Percentiles rank a stretch among this genome's conserved stretches.
These are phyloP conservation scores for Polydrusus pterygomalis DNA, from an alignment of 2,888 invertebrate genomes.

Conservation along the genomic window DNA sequence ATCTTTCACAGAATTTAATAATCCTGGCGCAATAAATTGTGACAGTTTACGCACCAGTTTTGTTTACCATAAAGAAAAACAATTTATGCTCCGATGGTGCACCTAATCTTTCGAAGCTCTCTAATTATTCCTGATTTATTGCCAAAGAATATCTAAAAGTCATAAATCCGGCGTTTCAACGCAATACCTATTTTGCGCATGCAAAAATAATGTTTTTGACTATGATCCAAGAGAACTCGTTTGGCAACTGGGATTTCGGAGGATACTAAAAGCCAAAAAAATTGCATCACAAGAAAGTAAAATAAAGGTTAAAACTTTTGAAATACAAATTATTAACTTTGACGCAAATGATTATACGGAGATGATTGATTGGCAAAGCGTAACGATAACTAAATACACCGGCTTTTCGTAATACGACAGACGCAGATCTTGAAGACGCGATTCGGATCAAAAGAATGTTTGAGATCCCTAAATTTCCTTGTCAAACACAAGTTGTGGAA, in stretches of 20 bases:
- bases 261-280: conserved; percentile 22
- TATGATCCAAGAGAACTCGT: conserved; percentile 6
- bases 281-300: conserved; percentile 1
- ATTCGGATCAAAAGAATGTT: not conserved
- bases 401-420: conserved; percentile 1
- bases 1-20: conserved; percentile 1
- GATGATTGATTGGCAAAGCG: conserved; percentile 17
- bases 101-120: conserved; percentile 23
- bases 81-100: conserved; percentile 13
- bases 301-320: not conserved
- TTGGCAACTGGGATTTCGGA: conserved; percentile 15
- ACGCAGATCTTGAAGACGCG: conserved; percentile 9
- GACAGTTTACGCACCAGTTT: too few relatives aligned
- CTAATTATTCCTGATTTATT: conserved; percentile 20
- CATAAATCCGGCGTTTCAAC: conserved; percentile 1
- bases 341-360: conserved; percentile 16
- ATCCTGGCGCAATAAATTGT: conserved; percentile 12
- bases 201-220: conserved; percentile 4
- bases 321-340: conserved; percentile 12
- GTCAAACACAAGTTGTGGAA: not conserved
- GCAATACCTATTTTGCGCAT: not conserved
- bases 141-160: not conserved
- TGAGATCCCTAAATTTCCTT: conserved; percentile 25
- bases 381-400: conserved; percentile 17
- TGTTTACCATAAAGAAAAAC: not conserved